Base-by-base conservation (phyloP, 2,888 invertebrate genomes). In the Salpingus planirostris region DNA sequence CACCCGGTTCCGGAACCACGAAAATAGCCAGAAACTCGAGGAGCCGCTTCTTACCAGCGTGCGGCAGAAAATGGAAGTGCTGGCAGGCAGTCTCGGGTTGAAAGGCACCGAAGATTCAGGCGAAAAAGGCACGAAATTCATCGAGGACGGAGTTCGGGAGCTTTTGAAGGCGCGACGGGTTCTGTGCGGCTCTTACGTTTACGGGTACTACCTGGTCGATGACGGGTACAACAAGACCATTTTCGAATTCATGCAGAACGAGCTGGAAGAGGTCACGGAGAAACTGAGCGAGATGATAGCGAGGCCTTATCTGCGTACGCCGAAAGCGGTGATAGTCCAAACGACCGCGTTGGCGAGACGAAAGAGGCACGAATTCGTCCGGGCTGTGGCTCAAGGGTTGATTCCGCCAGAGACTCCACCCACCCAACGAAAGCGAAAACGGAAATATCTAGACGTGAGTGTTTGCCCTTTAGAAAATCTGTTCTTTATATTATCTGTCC, bases 191-290 rank as follows among this genome's bases (percentile, higher is more conserved):
- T 76, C 76, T 3, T 78, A 78, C 53, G 76, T 76, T n/a, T 78
- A 77, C 54, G 78, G 77, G 6, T 79, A 73, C 56, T 78, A 77
- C 52, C 58, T 79, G 27, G 73, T 75, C 52, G 77, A 76, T 44
- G 70, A 71, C 50, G 75, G 76, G 3, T 74, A 76, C 52, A 76
- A 76, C 53, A 75, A 74, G 57, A 70, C 71, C 23, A 77, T 78
- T 36, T 78, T 78, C 58, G 78, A 78, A 57, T 76, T 75, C 48
- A 76, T 79, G 74, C 78, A 78, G 76, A 77, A 76, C 43, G 78
- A 79, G 57, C 56, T 78, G 24, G 78, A 78, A 56, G 75, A 76
- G 51, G 70, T 71, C 10, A 76, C 76, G 2, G 78, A 78, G 54
- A 74, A 72, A 41, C 57, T 79, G 24, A 76, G 77, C 10, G 76